These are phyloP conservation scores for Paelopatides confundens DNA, from an alignment of 53 echinoderm and acorn worm species.

Conservation along the genomic window DNA sequence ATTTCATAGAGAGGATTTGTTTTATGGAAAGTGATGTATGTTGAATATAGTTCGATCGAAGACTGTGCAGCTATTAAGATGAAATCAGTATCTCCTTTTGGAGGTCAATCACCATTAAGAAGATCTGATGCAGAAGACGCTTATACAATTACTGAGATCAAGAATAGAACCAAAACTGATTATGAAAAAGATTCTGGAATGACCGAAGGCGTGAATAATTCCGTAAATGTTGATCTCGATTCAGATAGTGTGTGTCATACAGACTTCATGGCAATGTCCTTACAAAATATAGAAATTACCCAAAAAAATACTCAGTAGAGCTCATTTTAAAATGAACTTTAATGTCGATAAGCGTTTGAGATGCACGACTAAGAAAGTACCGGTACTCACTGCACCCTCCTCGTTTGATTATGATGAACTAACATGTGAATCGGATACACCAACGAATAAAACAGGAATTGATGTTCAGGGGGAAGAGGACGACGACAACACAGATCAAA, in stretches of 20 bases:
- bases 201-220: not conserved
- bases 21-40: no score
- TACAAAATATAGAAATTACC: not conserved
- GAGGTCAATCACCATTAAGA: not conserved
- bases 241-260: not conserved
- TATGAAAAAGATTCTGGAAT: not conserved
- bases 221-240: not conserved
- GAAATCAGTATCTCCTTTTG: not conserved
- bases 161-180: not conserved
- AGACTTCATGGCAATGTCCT: constrained; percentile 25
- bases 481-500: not conserved
- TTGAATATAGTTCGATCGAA: no score
- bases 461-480: not conserved
- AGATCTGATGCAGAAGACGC: not conserved
- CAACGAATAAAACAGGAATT: not conserved
- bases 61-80: no score
- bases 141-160: not conserved
- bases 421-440: not conserved
- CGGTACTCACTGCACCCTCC: not conserved
- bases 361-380: not conserved
- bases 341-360: not conserved
- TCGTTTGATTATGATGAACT: not conserved
- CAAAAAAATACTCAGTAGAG: not conserved
- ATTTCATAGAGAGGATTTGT: no score
- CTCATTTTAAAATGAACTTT: not conserved